These are phyloP conservation scores for Anastrepha obliqua DNA, from an alignment of 1,140 invertebrate genomes.

Conservation along the genomic window DNA sequence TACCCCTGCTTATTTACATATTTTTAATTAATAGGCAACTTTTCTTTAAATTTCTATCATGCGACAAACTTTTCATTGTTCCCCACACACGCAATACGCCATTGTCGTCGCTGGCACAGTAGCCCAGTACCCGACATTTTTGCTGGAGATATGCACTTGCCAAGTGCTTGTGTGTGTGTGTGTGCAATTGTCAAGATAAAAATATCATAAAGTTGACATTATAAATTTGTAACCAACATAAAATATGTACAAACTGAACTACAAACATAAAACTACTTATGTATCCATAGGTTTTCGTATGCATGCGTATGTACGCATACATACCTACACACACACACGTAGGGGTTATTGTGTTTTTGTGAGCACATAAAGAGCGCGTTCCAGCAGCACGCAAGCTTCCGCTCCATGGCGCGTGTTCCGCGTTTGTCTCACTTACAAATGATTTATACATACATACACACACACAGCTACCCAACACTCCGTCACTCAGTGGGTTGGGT, in stretches of 20 bases:
- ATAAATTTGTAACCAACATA: slow-evolving; percentile 35
- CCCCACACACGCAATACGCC: neutral
- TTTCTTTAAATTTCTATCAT: neutral
- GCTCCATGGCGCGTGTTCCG: slow-evolving; percentile 21
- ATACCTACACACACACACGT: neutral
- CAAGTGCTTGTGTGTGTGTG: neutral
- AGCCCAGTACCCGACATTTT: slow-evolving; percentile 48
- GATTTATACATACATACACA: slow-evolving; percentile 27
- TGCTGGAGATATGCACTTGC: neutral
- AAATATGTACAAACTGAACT: neutral
- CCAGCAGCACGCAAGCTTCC: neutral
- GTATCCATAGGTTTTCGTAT: neutral
- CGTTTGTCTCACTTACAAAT: slow-evolving; percentile 13
- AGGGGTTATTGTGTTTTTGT: neutral
- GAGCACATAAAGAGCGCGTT: neutral
- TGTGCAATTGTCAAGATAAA: slow-evolving; percentile 21
- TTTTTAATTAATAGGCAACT: neutral
- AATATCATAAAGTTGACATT: slow-evolving; percentile 35
- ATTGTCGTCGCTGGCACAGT: neutral
- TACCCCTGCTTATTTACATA: neutral
- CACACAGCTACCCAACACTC: neutral
- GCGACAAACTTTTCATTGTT: neutral
- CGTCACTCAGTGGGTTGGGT: slow-evolving; percentile 19
- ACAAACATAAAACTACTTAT: neutral
- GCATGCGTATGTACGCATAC: neutral